Percentiles rank a stretch among this genome's conserved stretches.
These are phyloP conservation scores for Ashinkailepas kermadecensis DNA, from an alignment of 2,888 invertebrate species.

Conservation along the genomic window DNA sequence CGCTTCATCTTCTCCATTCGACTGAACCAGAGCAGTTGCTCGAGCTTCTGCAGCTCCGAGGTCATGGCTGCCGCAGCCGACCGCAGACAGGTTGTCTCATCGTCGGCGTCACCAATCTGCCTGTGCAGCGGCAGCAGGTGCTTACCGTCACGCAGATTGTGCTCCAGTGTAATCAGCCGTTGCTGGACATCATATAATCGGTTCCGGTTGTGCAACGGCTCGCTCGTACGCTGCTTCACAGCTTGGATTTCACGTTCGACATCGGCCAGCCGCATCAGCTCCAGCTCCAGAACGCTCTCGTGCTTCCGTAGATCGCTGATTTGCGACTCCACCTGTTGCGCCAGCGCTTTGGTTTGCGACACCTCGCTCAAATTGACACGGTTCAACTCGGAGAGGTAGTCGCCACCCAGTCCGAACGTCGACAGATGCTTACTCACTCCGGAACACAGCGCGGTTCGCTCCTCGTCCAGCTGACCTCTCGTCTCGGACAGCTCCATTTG, in stretches of 20 bases:
- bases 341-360: neutral
- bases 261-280: neutral
- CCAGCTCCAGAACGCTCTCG: neutral
- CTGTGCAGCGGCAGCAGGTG: neutral
- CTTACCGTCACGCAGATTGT: neutral
- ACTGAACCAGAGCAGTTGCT: neutral
- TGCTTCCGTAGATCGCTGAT: neutral
- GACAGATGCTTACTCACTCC: neutral
- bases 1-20: conserved; percentile 2
- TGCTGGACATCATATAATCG: neutral
- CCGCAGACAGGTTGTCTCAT: neutral
- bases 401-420: neutral
- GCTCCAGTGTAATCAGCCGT: neutral
- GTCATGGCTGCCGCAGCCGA: conserved; percentile 6
- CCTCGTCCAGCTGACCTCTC: neutral
- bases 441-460: neutral
- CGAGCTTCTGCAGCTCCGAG: neutral
- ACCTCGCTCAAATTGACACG: neutral
- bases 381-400: neutral
- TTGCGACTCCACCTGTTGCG: neutral
- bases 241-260: neutral
- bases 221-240: neutral
- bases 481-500: neutral
- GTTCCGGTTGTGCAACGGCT: neutral
- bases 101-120: neutral